These are phyloP conservation scores for Palythoa grandis DNA, from an alignment of 92 coral and sea anemone genomes.

Conservation along the genomic window DNA sequence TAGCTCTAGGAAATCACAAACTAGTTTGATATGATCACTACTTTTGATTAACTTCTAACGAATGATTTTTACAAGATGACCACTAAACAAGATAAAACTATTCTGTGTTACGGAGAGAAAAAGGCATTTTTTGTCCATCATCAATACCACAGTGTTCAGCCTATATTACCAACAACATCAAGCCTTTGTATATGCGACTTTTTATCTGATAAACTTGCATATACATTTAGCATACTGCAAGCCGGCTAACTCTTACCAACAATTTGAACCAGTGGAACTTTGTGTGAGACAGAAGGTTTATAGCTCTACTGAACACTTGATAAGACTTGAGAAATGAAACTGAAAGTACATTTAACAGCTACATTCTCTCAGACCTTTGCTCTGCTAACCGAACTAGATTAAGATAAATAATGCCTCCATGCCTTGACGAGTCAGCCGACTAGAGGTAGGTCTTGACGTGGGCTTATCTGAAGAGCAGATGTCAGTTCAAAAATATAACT, in stretches of 20 bases:
- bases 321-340: background rate
- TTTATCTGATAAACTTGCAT: background rate
- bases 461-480: slow-evolving; percentile 22
- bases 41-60: background rate
- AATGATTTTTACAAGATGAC: background rate
- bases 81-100: background rate
- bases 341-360: background rate
- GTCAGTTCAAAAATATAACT: slow-evolving; percentile 28
- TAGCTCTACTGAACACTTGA: background rate
- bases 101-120: background rate
- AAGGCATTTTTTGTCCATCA: background rate
- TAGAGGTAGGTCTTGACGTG: background rate
- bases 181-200: too few relatives aligned
- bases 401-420: slow-evolving; percentile 7
- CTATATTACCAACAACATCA: too few relatives aligned
- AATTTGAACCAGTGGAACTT: background rate
- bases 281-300: background rate
- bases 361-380: background rate
- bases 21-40: background rate
- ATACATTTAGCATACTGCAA: background rate
- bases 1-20: background rate
- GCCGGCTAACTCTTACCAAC: background rate
- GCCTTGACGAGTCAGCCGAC: background rate
- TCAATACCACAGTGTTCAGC: too few relatives aligned
- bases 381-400: slow-evolving; percentile 1